Conservation (phyloP, 2,888 invertebrate species). For the Zootermopsis nevadensis region DNA sequence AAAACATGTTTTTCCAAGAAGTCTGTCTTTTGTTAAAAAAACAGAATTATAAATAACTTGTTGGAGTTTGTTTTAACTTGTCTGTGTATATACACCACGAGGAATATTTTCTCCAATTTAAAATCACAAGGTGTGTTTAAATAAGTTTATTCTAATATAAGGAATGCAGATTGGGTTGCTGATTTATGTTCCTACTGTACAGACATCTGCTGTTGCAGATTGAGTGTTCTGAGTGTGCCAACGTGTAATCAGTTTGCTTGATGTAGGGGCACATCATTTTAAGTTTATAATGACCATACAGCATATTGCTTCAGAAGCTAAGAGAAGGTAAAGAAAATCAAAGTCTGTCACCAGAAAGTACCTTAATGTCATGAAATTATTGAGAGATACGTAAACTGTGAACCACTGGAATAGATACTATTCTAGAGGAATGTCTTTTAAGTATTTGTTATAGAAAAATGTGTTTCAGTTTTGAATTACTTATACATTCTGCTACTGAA, state of each 20-base stretch:
- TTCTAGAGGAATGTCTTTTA: neutral
- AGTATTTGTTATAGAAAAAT: neutral
- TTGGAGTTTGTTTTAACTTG: constrained; percentile 29
- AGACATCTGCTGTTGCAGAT: neutral
- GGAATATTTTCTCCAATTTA: constrained; percentile 15
- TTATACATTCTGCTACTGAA: neutral
- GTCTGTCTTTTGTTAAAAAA: constrained; percentile 19
- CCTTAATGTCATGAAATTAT: constrained; percentile 33
- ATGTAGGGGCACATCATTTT: neutral
- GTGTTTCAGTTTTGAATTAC: neutral
- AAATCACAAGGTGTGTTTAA: constrained; percentile 23
- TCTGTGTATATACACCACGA: constrained; percentile 22
- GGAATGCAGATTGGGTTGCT: constrained; percentile 4
- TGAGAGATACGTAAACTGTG: neutral
- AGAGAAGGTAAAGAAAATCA: constrained; percentile 16
- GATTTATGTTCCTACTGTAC: constrained; percentile 24
- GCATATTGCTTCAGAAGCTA: neutral
- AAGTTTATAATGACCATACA: neutral
- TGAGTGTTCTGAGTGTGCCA: constrained; percentile 7
- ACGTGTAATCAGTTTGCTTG: neutral
- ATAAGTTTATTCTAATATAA: constrained; percentile 22
- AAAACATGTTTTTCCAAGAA: constrained; percentile 34
- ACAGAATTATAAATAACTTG: constrained; percentile 5
- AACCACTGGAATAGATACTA: neutral
- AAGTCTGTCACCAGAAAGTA: constrained; percentile 37